Evolutionary conservation across 1,140 invertebrate species (phyloP), one percentile per base, ranked within the genome.

Genomic region (Aphelinus atriplicis): DNA sequence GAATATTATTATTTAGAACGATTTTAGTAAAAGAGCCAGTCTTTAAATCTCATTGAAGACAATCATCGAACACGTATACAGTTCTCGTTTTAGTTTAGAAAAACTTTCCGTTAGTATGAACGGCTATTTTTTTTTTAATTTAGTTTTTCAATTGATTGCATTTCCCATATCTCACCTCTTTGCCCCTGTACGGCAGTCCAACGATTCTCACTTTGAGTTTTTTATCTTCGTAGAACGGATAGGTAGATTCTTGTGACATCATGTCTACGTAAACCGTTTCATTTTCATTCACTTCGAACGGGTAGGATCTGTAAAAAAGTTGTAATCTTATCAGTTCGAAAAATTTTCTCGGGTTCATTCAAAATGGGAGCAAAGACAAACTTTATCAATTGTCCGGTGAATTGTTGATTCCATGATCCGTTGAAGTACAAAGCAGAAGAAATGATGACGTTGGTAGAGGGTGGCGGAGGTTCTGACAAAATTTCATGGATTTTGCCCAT

Each of bases 371-470:
- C 5, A 10, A 5, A 55, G 10, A 55, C 5, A 55, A 55, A 7
- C 10, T 10, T 5, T 55, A 55, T 10, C 10, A 55, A 55, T 55
- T 95, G 10, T 81, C 78, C 2, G 83, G 82, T 85, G 78, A 95
- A 95, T 58, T 91, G 89, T n/a, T 89, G 87, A 53, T 93, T 89
- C 94, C 94, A 96, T 64, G 90, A 89, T 7, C 91, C 94, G 79
- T 92, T 94, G 71, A 96, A 96, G 76, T 95, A 95, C 3, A 95
- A 83, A 0, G 93, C 93, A 78, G 93, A 94, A 5, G 92, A 90
- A n/a, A 95, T 82, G 26, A 95, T 89, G 9, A 94, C 83, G 45
- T 86, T 89, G 0, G 93, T 95, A 0, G 78, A 70, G 0, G 87
- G 77, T 3, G 85, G 77, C 2, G 90, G 90, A 1, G 81, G 75